These are phyloP conservation scores for Chiloscyllium plagiosum DNA, from an alignment of 2,113 vertebrate species.

Conservation along the genomic window DNA sequence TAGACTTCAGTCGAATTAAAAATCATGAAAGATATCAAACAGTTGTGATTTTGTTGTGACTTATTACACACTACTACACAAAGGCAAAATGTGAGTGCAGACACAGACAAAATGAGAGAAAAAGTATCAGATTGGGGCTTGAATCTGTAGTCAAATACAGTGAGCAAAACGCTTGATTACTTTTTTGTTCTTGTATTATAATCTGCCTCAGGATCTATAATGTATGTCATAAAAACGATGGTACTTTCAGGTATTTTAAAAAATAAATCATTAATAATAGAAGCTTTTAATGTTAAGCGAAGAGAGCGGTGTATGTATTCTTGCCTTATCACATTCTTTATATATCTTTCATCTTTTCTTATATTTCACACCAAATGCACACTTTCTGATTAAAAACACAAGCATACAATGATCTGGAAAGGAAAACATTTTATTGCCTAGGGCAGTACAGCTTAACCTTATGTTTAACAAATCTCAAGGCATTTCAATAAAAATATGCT, in stretches of 20 bases:
- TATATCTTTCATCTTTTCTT: background rate
- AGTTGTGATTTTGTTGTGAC: background rate
- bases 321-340: background rate
- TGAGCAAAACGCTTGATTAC: background rate
- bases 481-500: constrained; percentile 70
- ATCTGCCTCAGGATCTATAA: background rate
- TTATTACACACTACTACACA: background rate
- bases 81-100: background rate
- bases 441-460: constrained; percentile 69
- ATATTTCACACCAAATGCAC: constrained; percentile 14
- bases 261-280: background rate
- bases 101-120: background rate
- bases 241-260: background rate
- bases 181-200: background rate
- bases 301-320: background rate
- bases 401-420: constrained; percentile 47
- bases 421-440: constrained; percentile 67
- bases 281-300: background rate
- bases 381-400: constrained; percentile 24
- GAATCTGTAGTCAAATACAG: background rate
- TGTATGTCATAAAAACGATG: background rate
- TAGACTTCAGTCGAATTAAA: background rate
- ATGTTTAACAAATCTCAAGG: constrained; percentile 64
- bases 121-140: background rate
- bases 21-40: background rate